Evolutionary conservation across 1,140 invertebrate genomes (phyloP).

Genomic region (Kradibia gibbosae): DNA sequence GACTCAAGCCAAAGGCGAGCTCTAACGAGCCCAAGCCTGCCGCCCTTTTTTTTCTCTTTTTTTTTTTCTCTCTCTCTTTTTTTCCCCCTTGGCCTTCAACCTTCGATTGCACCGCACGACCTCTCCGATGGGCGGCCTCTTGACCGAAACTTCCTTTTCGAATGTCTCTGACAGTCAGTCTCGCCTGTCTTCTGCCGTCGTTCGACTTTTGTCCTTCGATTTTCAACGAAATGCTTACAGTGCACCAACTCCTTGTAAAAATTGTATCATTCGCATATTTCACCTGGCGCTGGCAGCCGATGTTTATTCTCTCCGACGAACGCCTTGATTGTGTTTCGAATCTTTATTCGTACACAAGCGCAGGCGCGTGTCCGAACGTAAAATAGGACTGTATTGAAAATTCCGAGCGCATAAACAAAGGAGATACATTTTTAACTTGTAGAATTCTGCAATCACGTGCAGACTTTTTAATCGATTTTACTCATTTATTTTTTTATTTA

Average conservation of each 20-base stretch:
- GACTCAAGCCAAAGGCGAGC: not conserved
- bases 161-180: not conserved
- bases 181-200: not conserved
- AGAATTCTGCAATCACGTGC: not conserved
- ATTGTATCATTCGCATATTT: too few relatives aligned
- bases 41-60: conserved; percentile 11
- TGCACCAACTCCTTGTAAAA: too few relatives aligned
- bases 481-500: too few relatives aligned
- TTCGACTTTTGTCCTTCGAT: not conserved
- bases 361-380: not conserved
- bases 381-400: too few relatives aligned
- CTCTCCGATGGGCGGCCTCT: not conserved
- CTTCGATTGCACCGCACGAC: conserved; percentile 10
- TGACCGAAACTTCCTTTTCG: not conserved
- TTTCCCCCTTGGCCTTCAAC: not conserved
- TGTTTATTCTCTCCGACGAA: not conserved
- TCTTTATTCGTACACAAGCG: not conserved
- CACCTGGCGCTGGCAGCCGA: not conserved
- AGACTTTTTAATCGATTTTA: not conserved
- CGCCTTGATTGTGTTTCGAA: not conserved
- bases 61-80: too few relatives aligned
- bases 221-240: too few relatives aligned
- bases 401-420: too few relatives aligned
- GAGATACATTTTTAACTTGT: not conserved
- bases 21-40: not conserved